Evolutionary conservation across 2,113 vertebrate species (phyloP), one percentile per base, ranked within the genome.

Genomic region (Gorsachius goisagi): DNA sequence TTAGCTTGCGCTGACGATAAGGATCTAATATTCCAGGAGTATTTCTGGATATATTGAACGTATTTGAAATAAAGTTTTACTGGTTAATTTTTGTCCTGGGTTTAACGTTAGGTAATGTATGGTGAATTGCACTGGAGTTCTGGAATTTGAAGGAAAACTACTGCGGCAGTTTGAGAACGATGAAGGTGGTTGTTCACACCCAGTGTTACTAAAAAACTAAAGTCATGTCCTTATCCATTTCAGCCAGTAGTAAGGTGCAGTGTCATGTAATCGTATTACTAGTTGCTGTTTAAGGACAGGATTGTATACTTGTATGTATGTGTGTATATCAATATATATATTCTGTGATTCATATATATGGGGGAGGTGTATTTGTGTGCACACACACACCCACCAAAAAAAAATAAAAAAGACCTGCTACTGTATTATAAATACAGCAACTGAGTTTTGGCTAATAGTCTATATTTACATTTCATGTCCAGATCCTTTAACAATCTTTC

Each of bases 401-500:
- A 45, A 16, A 45, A 15, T 9, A 49, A 74, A 60, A 71, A 85
- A 73, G 33, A 50, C 9, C 59, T 37, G 69, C 86, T 93, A 30
- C 89, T 91, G 56, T 94, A 76, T 93, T 86, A 84, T 66, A 88
- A 94, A 85, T 68, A 47, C 60, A 84, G 79, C 72, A 59, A 33
- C 67, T 49, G 88, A 94, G 88, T 95, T 90, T 88, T 95, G 90
- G 89, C 73, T 91, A 80, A 58, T 95, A 91, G 84, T 93, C 76
- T 93, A 15, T 93, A 91, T 97, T 96, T 97, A 88, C 73, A 72
- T 96, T 92, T 95, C 80, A 67, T 79, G 95, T 95, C 90, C 87
- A 95, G 85, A 92, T 96, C 78, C 90, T 97, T 90, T 92, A 93
- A 88, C 93, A 95, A 22, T 85, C 89, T 97, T 96, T 96, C 73